Conservation (phyloP, 2,113 vertebrate species). For the Tichodroma muraria region DNA sequence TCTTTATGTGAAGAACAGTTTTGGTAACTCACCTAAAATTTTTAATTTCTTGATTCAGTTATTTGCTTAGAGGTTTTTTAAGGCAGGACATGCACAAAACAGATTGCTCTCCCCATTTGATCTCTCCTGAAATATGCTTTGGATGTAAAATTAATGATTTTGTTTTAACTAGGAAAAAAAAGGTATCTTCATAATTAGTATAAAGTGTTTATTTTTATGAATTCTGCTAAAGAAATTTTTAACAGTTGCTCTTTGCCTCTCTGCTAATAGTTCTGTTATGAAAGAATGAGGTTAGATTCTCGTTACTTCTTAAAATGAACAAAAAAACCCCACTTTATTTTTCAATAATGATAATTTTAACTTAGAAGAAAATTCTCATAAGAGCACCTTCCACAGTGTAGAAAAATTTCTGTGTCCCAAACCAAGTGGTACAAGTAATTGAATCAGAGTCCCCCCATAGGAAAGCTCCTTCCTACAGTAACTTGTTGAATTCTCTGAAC, state of each 20-base stretch:
- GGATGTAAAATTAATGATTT: not conserved
- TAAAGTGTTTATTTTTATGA: not conserved
- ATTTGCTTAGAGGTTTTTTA: not conserved
- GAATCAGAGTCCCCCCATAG: not conserved
- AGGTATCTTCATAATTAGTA: rapidly evolving
- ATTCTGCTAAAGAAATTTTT: not conserved
- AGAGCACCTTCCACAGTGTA: not conserved
- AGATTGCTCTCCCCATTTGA: not conserved
- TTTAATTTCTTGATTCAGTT: not conserved
- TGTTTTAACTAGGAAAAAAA: not conserved
- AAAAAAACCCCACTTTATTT: not conserved
- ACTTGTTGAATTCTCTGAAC: not conserved
- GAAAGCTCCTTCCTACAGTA: not conserved
- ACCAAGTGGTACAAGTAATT: not conserved
- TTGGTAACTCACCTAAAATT: not conserved
- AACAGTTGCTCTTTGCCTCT: not conserved
- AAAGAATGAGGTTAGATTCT: not conserved
- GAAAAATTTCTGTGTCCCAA: not conserved
- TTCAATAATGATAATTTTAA: not conserved
- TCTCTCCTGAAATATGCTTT: not conserved
- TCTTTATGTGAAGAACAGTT: not conserved
- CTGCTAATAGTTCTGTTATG: not conserved
- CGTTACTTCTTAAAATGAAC: not conserved
- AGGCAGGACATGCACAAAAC: not conserved
- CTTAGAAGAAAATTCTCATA: not conserved